phyloP scores from a whole-genome alignment of 2,888 invertebrate species.

The Trachelus troglodyta region DNA sequence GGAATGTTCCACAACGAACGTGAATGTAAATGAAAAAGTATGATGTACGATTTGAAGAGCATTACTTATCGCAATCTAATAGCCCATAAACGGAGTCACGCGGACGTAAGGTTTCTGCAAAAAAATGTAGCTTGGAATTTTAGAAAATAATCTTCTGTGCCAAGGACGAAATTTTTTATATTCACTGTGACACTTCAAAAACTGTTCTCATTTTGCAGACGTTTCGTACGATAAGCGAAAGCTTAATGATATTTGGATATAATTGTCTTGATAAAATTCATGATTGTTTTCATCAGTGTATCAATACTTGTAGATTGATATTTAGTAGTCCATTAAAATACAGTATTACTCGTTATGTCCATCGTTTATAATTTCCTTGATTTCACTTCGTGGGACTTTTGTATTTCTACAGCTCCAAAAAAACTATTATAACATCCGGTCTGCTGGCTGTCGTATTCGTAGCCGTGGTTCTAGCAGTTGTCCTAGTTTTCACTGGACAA shows the following conservation, averaged over 20 bases:
- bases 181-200: background rate
- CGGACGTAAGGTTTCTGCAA: background rate
- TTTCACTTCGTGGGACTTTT: background rate
- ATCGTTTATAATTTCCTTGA: background rate
- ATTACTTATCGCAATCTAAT: background rate
- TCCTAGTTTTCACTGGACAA: constrained; percentile 24
- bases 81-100: background rate
- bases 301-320: background rate
- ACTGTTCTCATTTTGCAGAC: background rate
- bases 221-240: background rate
- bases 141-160: background rate
- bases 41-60: background rate
- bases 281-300: background rate
- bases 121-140: background rate
- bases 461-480: constrained; percentile 32
- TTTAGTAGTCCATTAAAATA: background rate
- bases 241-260: background rate
- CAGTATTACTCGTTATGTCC: background rate
- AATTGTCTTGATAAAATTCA: background rate
- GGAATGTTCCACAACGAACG: background rate
- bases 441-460: constrained; percentile 23
- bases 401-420: constrained; percentile 5
- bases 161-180: background rate
- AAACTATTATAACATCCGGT: constrained; percentile 18
- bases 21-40: background rate